These are phyloP conservation scores for Knipowitschia caucasica DNA, from an alignment of 2,797 vertebrate genomes.

Conservation along the genomic window DNA sequence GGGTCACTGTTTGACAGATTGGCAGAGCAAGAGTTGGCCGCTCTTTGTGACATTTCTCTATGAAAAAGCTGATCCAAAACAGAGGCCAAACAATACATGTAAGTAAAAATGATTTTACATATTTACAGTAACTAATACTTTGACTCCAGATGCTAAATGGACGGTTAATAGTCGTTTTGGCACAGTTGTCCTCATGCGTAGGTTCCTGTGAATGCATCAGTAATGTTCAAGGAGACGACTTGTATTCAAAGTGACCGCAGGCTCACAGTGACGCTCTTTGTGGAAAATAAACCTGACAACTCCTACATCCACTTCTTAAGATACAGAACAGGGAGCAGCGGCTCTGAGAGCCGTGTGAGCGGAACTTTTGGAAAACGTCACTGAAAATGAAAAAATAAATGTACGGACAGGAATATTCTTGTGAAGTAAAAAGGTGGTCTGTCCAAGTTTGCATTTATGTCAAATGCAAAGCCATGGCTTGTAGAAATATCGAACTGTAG, in stretches of 20 bases:
- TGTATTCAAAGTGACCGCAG: constrained; percentile 28
- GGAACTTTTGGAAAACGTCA: neutral
- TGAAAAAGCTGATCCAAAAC: no score
- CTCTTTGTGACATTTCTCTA: no score
- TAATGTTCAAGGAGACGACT: constrained; percentile 20
- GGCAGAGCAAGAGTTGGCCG: no score
- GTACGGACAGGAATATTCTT: neutral
- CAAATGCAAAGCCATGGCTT: no score
- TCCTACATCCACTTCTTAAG: constrained; percentile 15
- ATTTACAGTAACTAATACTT: no score
- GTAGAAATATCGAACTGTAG: no score
- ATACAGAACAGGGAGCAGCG: constrained; percentile 10
- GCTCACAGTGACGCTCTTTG: constrained; percentile 6
- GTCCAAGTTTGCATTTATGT: no score
- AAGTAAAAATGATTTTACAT: neutral
- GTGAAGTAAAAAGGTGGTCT: no score
- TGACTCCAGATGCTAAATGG: neutral
- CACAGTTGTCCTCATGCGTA: neutral
- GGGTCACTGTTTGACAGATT: no score
- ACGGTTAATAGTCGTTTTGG: neutral
- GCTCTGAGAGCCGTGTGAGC: neutral
- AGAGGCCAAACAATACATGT: no score
- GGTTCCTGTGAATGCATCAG: constrained; percentile 13
- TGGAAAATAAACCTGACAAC: constrained; percentile 25
- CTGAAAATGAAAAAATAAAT: neutral